Base-by-base conservation (phyloP, 2,888 invertebrate genomes). In the Drosophila lacicola region DNA sequence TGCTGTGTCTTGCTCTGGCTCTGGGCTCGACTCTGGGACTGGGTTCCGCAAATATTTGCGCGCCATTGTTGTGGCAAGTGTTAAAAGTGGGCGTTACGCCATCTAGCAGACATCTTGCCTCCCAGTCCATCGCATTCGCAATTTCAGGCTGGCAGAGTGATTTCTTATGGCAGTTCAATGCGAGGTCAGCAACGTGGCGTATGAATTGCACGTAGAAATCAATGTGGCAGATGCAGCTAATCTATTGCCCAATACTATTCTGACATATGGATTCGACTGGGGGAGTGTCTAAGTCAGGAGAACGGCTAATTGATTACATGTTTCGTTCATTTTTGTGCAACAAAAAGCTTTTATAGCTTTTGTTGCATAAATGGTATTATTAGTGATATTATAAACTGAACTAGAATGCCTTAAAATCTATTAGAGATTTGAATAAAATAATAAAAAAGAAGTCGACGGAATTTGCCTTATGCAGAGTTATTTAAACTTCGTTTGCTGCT, bases 101-200 rank as follows among this genome's bases (percentile, higher is more conserved):
- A 74, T 44, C 62, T 39, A 33, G 50, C 45, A 49, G 57, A 53
- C 53, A 58, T 57, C 57, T 46, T 51, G 67, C 51, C 73, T 46
- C 21, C 17, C 56, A 41, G 33, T 13, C 42, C 45, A 19, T 56
- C 55, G 34, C 45, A 56, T 29, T 41, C 55, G 55, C 58, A 74
- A 62, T 74, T 66, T 46, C 41, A 36, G 39, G 33, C 49, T 44
- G 47, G 55, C 69, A 72, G 84, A 82, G 85, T 83, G 85, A 83
- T 85, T 85, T 85, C 85, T 84, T 80, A 87, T 87, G 70, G 82
- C 85, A 74, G 85, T 82, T 85, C 86, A 85, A 79, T 75, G 67
- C 29, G 73, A 67, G 88, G 85, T 83, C 81, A 78, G 75, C 81
- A 58, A 85, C 83, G 83, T 83, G 89, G 83, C 64, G 60, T 58